phyloP scores from a whole-genome alignment of 2,113 vertebrate genomes.

The Parus major region DNA sequence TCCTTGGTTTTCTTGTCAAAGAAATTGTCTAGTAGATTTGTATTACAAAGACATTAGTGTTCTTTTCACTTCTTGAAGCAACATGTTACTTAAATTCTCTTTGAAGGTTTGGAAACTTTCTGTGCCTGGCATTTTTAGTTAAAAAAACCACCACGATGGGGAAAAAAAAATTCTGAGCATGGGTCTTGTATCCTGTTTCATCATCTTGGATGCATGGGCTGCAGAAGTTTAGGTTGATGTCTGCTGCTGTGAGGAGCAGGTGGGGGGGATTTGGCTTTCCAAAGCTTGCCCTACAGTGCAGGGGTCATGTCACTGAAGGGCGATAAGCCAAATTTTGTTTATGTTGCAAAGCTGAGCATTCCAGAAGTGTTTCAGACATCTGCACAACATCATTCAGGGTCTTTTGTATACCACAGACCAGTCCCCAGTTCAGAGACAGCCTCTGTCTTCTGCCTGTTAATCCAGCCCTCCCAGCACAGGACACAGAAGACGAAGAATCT shows the following conservation, averaged over 20 bases:
- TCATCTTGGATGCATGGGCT: neutral
- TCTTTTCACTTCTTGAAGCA: neutral
- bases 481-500: neutral
- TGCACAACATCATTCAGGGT: neutral
- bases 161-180: neutral
- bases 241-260: neutral
- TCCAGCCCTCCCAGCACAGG: neutral
- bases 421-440: neutral
- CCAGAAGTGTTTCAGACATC: neutral
- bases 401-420: neutral
- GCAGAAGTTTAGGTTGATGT: neutral
- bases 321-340: neutral
- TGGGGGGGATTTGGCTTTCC: neutral
- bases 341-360: neutral
- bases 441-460: neutral
- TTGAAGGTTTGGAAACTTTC: neutral
- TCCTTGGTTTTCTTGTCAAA: neutral
- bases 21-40: neutral
- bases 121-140: neutral
- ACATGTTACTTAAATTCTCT: neutral
- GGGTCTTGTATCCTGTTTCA: neutral
- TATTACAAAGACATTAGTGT: neutral
- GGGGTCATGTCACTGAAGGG: neutral
- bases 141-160: neutral
- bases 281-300: neutral